These are phyloP conservation scores for Phasia obesa DNA, from an alignment of 2,888 invertebrate species.

Conservation along the genomic window DNA sequence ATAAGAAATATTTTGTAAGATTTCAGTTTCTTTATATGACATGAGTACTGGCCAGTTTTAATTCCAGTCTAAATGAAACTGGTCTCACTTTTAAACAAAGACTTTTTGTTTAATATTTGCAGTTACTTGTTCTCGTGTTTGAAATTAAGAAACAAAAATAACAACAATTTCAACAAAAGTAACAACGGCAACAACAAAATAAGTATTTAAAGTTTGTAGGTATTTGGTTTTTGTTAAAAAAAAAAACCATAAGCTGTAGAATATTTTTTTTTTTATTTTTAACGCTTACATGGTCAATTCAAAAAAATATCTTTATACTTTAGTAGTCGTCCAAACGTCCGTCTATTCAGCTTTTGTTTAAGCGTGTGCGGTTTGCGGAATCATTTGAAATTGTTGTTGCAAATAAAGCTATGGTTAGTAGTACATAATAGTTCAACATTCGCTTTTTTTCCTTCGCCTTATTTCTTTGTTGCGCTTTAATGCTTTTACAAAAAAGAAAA, in stretches of 20 bases:
- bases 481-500: constrained; percentile 41
- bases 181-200: constrained; percentile 35
- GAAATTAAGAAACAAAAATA: constrained; percentile 8
- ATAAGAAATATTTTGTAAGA: constrained; percentile 40
- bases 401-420: constrained; percentile 14
- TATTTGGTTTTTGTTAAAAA: not conserved
- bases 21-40: constrained; percentile 44
- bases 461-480: constrained; percentile 65
- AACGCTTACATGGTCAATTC: constrained; percentile 19
- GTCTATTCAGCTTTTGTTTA: constrained; percentile 7
- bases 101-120: not conserved
- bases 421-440: constrained; percentile 44
- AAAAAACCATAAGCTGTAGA: too few relatives aligned
- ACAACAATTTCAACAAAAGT: constrained; percentile 7
- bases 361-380: constrained; percentile 23
- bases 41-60: constrained; percentile 43
- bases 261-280: not conserved
- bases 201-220: constrained; percentile 8
- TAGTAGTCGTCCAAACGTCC: not conserved
- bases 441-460: constrained; percentile 22
- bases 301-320: not conserved
- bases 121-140: constrained; percentile 28
- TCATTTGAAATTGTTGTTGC: constrained; percentile 10
- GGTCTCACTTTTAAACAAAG: constrained; percentile 64
- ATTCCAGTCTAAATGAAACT: constrained; percentile 51